Conservation (phyloP, 2,888 invertebrate species). For the Synanthedon vespiformis region DNA sequence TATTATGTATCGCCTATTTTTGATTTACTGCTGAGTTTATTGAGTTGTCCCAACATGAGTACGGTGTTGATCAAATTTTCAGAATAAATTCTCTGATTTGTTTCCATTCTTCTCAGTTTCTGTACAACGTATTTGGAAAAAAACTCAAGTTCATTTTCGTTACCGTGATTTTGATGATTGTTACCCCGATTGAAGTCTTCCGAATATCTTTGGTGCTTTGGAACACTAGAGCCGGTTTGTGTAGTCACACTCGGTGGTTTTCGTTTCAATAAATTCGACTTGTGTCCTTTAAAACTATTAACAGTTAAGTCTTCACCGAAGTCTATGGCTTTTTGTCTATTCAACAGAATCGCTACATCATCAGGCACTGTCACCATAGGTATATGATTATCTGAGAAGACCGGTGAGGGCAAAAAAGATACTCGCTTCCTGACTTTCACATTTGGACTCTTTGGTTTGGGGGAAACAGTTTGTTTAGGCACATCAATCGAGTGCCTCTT, state of each 20-base stretch:
- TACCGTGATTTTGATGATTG: slow-evolving; percentile 25
- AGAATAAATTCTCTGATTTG: slow-evolving; percentile 61
- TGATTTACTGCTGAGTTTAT: slow-evolving; percentile 53
- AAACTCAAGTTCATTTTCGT: slow-evolving; percentile 57
- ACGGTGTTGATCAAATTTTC: slow-evolving; percentile 65
- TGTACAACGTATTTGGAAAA: slow-evolving; percentile 63
- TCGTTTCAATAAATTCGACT: slow-evolving; percentile 22
- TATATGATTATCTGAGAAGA: slow-evolving; percentile 55
- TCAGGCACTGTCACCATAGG: slow-evolving; percentile 65
- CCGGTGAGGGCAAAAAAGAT: slow-evolving; percentile 54
- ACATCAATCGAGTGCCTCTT: slow-evolving; percentile 42
- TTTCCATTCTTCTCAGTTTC: slow-evolving; percentile 59
- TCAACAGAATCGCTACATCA: slow-evolving; percentile 62
- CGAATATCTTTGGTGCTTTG: slow-evolving; percentile 34
- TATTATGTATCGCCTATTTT: slow-evolving; percentile 37
- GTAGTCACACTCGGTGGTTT: slow-evolving; percentile 25
- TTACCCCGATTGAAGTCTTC: slow-evolving; percentile 22
- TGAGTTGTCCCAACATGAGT: slow-evolving; percentile 58
- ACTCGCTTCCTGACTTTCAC: slow-evolving; percentile 55
- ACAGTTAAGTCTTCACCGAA: slow-evolving; percentile 49
- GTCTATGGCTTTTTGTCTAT: slow-evolving; percentile 58
- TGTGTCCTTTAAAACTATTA: slow-evolving; percentile 19
- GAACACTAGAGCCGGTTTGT: slow-evolving; percentile 25
- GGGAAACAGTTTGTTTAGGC: slow-evolving; percentile 12
- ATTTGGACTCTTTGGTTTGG: slow-evolving; percentile 30